These are phyloP conservation scores for Phrynocephalus forsythii DNA, from an alignment of 2,797 vertebrate species.

Conservation along the genomic window DNA sequence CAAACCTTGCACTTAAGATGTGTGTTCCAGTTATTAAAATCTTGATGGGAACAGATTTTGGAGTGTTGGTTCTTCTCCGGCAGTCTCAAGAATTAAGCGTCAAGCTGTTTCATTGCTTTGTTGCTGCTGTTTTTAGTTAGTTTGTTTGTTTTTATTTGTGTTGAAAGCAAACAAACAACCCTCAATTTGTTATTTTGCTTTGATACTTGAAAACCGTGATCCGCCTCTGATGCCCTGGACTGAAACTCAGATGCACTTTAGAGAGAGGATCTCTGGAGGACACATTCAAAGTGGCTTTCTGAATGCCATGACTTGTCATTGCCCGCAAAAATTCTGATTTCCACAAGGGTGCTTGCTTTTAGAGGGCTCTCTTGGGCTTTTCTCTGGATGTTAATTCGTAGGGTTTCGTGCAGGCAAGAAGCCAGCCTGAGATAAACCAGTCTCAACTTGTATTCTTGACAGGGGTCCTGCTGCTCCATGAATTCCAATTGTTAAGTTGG, in stretches of 20 bases:
- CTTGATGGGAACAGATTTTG: neutral
- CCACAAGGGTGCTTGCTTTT: neutral
- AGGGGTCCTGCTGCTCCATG: neutral
- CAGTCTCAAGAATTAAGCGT: neutral
- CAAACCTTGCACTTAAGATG: too few relatives aligned
- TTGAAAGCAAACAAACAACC: conserved; percentile 43
- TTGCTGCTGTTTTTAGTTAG: conserved; percentile 25
- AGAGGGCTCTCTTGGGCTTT: neutral
- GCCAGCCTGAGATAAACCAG: neutral
- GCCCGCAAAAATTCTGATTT: neutral
- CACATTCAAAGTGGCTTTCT: neutral
- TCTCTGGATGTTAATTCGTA: neutral
- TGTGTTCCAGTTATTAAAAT: neutral
- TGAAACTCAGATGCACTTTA: conserved; percentile 72
- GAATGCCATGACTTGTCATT: neutral
- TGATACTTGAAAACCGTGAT: conserved; percentile 70
- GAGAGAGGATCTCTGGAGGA: neutral
- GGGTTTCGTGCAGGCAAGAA: neutral
- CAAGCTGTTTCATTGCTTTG: neutral
- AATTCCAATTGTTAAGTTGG: conserved; percentile 31
- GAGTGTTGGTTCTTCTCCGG: neutral
- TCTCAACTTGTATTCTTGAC: neutral
- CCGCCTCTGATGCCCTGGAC: conserved; percentile 48
- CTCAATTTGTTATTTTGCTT: conserved; percentile 55
- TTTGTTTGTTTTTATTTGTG: conserved; percentile 53